Evolutionary conservation across 92 coral and sea anemone species (phyloP).

Genomic region (Epizoanthus ramosus): DNA sequence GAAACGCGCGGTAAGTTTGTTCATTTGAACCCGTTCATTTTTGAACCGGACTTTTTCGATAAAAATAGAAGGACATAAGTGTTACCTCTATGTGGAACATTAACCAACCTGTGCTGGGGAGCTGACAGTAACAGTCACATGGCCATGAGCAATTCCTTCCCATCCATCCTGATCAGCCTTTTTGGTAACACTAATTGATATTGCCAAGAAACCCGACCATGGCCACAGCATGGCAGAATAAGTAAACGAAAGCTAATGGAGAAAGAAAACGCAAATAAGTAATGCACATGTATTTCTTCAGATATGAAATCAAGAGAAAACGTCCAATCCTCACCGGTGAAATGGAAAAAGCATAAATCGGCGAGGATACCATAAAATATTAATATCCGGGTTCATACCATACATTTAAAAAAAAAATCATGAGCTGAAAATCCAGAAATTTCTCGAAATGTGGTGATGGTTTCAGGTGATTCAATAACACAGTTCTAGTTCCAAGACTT

Average conservation of each 20-base stretch:
- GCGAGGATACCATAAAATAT: no score
- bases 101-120: conserved; percentile 93
- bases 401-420: no score
- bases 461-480: no score
- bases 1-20: no score
- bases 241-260: conserved; percentile 75
- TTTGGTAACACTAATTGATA: conserved; percentile 76
- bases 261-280: neutral
- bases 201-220: conserved; percentile 98
- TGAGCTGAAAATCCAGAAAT: no score
- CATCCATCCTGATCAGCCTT: conserved; percentile 70
- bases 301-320: conserved; percentile 4
- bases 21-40: no score
- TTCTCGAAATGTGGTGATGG: no score
- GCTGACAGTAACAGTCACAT: conserved; percentile 79
- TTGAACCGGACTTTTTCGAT: no score
- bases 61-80: no score
- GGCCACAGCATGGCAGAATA: conserved; percentile 93
- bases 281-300: neutral
- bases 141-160: conserved; percentile 98
- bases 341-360: no score
- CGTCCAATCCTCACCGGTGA: neutral
- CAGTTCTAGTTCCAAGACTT: no score
- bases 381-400: no score
- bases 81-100: neutral